phyloP scores from a whole-genome alignment of 1,140 invertebrate species.

The Saccostrea cuccullata region DNA sequence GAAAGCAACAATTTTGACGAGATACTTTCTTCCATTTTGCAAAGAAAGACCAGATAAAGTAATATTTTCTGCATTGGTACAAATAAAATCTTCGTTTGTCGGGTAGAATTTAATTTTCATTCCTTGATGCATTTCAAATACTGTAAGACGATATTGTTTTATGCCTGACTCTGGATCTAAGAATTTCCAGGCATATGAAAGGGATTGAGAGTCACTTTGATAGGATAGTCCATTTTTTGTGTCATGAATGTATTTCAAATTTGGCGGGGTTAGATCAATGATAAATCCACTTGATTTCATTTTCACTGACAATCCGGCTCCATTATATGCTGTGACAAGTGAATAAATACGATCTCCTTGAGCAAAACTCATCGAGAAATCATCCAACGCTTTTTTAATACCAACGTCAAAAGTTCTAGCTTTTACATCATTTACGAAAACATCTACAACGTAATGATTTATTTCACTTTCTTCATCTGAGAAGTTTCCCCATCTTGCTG shows the following conservation, averaged over 20 bases:
- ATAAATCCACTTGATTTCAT: conserved; percentile 54
- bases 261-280: conserved; percentile 61
- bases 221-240: conserved; percentile 32
- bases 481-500: conserved; percentile 56
- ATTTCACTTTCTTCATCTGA: conserved; percentile 61
- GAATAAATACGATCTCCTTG: conserved; percentile 52
- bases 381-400: conserved; percentile 31
- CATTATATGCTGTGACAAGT: conserved; percentile 52
- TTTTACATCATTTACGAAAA: conserved; percentile 54
- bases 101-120: conserved; percentile 55
- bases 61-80: conserved; percentile 24
- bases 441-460: conserved; percentile 47
- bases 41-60: conserved; percentile 33
- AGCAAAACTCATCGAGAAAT: conserved; percentile 54
- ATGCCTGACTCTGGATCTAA: conserved; percentile 59
- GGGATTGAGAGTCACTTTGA: conserved; percentile 3
- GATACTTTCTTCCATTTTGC: conserved; percentile 53
- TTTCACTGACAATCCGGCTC: conserved; percentile 43
- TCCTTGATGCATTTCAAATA: conserved; percentile 49
- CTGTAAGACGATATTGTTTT: conserved; percentile 53
- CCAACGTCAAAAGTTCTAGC: conserved; percentile 41
- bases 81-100: neutral
- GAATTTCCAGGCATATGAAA: conserved; percentile 55
- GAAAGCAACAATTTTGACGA: conserved; percentile 53
- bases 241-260: conserved; percentile 47